phyloP scores from a whole-genome alignment of 2,113 vertebrate genomes.

The Ardeotis arabs region DNA sequence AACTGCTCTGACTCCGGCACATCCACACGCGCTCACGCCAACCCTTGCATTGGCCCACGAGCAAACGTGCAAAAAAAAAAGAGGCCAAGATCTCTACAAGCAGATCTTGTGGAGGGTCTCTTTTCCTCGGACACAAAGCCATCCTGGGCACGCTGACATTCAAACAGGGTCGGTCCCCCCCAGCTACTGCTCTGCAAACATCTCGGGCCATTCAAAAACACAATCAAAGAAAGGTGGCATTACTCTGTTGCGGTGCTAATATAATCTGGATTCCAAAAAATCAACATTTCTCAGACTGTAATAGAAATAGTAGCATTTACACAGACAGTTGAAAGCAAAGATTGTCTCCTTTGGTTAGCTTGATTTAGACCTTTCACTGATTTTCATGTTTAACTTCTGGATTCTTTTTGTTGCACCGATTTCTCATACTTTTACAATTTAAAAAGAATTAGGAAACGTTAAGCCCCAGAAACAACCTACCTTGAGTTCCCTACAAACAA shows the following conservation, averaged over 20 bases:
- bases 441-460: neutral
- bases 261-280: neutral
- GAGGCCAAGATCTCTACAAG: neutral
- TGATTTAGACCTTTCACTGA: neutral
- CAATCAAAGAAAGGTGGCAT: slow-evolving; percentile 18
- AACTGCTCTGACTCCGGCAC: neutral
- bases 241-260: slow-evolving; percentile 7
- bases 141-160: neutral
- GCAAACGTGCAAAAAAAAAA: neutral
- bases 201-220: neutral
- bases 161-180: neutral
- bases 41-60: neutral
- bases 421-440: neutral
- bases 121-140: neutral
- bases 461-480: neutral
- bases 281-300: neutral
- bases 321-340: neutral
- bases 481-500: slow-evolving; percentile 5
- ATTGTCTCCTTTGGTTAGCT: neutral
- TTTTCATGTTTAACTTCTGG: neutral
- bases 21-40: neutral
- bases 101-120: neutral
- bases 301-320: slow-evolving; percentile 6
- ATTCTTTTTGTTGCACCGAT: neutral
- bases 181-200: slow-evolving; percentile 7